Percentiles rank a stretch among this genome's conserved stretches.
phyloP scores from a whole-genome alignment of 30 jellyfish, hydroid and myxozoan genomes.

The Rhopilema esculentum region DNA sequence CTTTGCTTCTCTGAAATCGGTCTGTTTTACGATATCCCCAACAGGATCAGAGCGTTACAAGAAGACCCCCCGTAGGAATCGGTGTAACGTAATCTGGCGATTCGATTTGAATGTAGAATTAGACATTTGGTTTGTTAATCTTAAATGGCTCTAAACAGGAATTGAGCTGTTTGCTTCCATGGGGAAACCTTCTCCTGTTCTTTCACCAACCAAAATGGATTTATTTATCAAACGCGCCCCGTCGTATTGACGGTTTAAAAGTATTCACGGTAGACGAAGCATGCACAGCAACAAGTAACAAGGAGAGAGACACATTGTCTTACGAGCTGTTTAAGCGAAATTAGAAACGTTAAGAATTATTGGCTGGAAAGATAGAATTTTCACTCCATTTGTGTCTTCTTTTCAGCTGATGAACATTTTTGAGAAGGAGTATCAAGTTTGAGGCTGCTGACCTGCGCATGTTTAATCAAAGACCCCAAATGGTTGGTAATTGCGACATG shows the following conservation, averaged over 20 bases:
- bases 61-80: constrained; percentile 39
- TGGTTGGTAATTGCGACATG: too few relatives aligned
- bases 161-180: constrained; percentile 49
- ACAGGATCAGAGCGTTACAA: background rate
- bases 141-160: constrained; percentile 9
- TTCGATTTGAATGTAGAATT: constrained; percentile 29
- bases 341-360: too few relatives aligned
- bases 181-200: constrained; percentile 13
- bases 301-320: background rate
- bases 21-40: background rate
- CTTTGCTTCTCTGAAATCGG: background rate
- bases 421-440: too few relatives aligned
- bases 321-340: too few relatives aligned
- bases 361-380: too few relatives aligned
- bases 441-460: too few relatives aligned
- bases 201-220: constrained; percentile 13
- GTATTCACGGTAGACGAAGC: background rate
- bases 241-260: constrained; percentile 5
- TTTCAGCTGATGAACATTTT: background rate
- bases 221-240: constrained; percentile 45
- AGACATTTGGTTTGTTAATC: constrained; percentile 53
- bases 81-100: constrained; percentile 30
- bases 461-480: too few relatives aligned
- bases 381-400: background rate
- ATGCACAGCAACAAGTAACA: background rate